phyloP scores from a whole-genome alignment of 1,140 invertebrate species.

The Drosophila tani region DNA sequence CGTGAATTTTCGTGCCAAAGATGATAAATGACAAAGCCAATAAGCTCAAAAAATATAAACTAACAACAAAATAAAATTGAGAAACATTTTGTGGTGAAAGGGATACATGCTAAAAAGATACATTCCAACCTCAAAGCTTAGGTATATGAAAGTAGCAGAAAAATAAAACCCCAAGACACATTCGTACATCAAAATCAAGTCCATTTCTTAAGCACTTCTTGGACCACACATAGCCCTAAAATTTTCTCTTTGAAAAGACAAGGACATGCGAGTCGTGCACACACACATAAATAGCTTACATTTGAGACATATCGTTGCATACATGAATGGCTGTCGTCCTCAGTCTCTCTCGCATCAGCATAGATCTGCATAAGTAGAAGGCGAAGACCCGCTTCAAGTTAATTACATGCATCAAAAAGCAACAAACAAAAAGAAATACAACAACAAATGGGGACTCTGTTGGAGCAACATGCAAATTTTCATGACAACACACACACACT shows the following conservation, averaged over 20 bases:
- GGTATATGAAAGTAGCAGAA: no score
- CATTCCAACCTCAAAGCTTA: no score
- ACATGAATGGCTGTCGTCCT: conserved; percentile 19
- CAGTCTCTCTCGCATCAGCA: conserved; percentile 49
- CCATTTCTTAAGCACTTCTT: background rate
- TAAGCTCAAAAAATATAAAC: conserved; percentile 23
- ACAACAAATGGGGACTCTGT: conserved; percentile 33
- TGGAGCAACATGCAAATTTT: conserved; percentile 69
- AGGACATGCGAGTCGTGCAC: conserved; percentile 21
- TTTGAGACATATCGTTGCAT: conserved; percentile 17
- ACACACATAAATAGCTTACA: background rate
- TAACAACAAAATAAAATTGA: background rate
- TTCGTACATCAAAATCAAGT: conserved; percentile 1
- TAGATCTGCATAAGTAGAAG: conserved; percentile 50
- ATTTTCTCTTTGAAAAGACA: conserved; percentile 18
- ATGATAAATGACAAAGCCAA: conserved; percentile 68
- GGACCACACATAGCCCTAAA: background rate
- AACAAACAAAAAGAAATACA: conserved; percentile 17
- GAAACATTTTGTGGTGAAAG: background rate
- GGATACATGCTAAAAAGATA: no score
- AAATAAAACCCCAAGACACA: background rate
- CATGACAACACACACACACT: conserved; percentile 34
- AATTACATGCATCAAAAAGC: conserved; percentile 72
- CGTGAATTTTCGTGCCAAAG: conserved; percentile 64
- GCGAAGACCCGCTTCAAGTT: conserved; percentile 68